Conservation (phyloP, 2,113 vertebrate species). For the Dolichotis patagonum region DNA sequence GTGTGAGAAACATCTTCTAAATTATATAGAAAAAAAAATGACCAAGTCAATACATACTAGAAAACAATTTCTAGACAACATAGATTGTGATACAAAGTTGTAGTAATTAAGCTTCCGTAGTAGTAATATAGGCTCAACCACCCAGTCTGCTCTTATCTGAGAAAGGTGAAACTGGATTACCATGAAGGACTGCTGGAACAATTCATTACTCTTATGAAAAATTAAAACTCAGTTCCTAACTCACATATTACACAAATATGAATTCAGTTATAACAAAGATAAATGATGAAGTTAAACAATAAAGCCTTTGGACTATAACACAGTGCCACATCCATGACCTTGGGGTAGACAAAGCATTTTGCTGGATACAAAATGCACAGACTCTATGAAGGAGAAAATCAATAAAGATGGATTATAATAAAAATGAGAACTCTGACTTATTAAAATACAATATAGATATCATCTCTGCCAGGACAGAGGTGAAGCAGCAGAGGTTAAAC, state of each 20-base stretch:
- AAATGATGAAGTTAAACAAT: slow-evolving; percentile 37
- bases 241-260: background rate
- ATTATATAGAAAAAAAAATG: background rate
- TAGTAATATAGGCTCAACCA: background rate
- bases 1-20: background rate
- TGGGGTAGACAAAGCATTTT: background rate
- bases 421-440: background rate
- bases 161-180: background rate
- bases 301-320: background rate
- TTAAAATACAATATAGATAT: background rate
- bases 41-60: background rate
- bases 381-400: background rate
- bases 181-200: background rate
- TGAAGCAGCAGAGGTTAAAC: too few relatives aligned
- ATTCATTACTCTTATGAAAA: background rate
- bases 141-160: background rate
- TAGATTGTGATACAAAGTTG: background rate
- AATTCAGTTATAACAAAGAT: background rate
- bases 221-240: background rate
- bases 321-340: background rate
- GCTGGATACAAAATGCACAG: background rate
- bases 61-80: background rate
- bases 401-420: background rate
- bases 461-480: too few relatives aligned
- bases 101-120: background rate